Conservation (phyloP, 2,797 vertebrate genomes). For the Pangasius larnaudii region DNA sequence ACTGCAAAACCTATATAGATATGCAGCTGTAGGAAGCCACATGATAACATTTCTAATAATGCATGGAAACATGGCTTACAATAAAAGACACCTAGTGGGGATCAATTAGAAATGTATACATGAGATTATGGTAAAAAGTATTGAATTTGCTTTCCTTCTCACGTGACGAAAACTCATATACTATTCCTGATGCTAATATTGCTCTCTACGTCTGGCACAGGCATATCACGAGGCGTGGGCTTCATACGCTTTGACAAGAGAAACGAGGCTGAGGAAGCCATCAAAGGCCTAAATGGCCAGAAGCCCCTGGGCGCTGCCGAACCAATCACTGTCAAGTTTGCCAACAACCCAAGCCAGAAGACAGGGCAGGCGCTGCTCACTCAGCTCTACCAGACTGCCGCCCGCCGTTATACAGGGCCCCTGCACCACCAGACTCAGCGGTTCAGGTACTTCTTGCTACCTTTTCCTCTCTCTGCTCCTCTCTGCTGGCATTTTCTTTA, state of each 20-base stretch:
- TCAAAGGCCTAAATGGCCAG: slow-evolving; percentile 95
- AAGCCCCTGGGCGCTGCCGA: slow-evolving; percentile 91
- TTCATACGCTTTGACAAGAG: slow-evolving; percentile 98
- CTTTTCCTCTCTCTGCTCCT: slow-evolving; percentile 63
- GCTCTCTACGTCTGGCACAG: slow-evolving; percentile 70
- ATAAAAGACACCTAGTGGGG: neutral
- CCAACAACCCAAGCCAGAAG: slow-evolving; percentile 97
- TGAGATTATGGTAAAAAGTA: neutral
- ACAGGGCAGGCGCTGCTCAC: slow-evolving; percentile 92
- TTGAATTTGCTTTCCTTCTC: neutral
- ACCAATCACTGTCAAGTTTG: slow-evolving; percentile 97
- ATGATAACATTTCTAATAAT: neutral
- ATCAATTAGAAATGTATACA: neutral
- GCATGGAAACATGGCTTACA: neutral
- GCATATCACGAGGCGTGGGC: slow-evolving; percentile 93
- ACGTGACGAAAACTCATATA: neutral
- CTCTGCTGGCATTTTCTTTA: slow-evolving; percentile 75
- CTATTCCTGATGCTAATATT: slow-evolving; percentile 68
- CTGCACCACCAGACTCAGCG: slow-evolving; percentile 94
- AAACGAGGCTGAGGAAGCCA: slow-evolving; percentile 95
- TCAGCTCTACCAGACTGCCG: slow-evolving; percentile 92
- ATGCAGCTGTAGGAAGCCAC: neutral
- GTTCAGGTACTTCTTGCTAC: slow-evolving; percentile 84
- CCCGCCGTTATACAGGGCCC: slow-evolving; percentile 90
- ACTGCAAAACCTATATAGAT: neutral